Percentiles rank a stretch among this genome's conserved stretches.
These are phyloP conservation scores for Hirtodrosophila confusa DNA, from an alignment of 2,888 invertebrate species.

Conservation along the genomic window DNA sequence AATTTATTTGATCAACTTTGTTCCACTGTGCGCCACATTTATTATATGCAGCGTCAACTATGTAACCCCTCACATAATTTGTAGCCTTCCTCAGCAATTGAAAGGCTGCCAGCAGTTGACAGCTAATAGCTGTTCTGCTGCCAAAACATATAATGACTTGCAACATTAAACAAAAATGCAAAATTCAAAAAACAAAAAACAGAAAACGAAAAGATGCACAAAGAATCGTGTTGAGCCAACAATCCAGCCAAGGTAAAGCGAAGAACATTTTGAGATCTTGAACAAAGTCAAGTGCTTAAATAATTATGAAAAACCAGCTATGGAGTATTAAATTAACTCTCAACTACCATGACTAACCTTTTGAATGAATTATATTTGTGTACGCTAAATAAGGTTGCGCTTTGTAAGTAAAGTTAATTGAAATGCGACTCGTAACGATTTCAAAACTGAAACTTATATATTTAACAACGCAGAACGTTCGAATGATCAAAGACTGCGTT, in stretches of 20 bases:
- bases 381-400: slow-evolving; percentile 32
- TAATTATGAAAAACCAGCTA: slow-evolving; percentile 35
- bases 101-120: slow-evolving; percentile 34
- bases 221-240: slow-evolving; percentile 40
- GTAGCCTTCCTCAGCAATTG: slow-evolving; percentile 47
- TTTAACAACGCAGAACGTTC: slow-evolving; percentile 25
- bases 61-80: slow-evolving; percentile 40
- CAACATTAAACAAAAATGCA: slow-evolving; percentile 20
- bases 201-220: slow-evolving; percentile 36
- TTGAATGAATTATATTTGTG: slow-evolving; percentile 23
- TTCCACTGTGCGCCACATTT: slow-evolving; percentile 32
- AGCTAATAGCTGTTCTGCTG: slow-evolving; percentile 45
- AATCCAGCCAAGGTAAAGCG: slow-evolving; percentile 44
- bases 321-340: slow-evolving; percentile 21
- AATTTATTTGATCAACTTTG: neutral
- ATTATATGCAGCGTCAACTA: slow-evolving; percentile 21
- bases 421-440: slow-evolving; percentile 52
- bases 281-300: slow-evolving; percentile 54
- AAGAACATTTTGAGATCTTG: slow-evolving; percentile 62
- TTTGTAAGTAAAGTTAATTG: slow-evolving; percentile 55
- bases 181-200: neutral
- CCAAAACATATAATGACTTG: slow-evolving; percentile 53
- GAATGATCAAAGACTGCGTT: slow-evolving; percentile 24
- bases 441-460: slow-evolving; percentile 23
- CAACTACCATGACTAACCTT: slow-evolving; percentile 18